Evolutionary conservation across 2,113 vertebrate species (phyloP), one percentile per base, ranked within the genome.

Genomic region (Pica pica): DNA sequence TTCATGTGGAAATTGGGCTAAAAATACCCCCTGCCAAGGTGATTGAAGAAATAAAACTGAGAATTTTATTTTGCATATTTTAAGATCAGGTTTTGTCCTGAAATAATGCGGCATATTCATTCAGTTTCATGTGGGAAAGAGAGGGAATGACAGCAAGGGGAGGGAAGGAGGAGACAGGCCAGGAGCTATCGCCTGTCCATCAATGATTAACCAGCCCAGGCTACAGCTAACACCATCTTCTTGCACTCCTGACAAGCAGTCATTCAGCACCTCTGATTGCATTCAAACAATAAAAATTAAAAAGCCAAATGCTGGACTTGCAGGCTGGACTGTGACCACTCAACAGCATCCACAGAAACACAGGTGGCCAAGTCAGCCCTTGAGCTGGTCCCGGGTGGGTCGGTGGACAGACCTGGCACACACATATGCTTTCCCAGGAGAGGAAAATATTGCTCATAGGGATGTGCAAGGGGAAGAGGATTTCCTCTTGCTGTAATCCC

Each of bases 1-100:
- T 95, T 95, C 93, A 96, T 92, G 79, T 87, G 88, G 49, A 96
- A 95, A 96, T 92, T 3, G 57, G 80, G 52, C 80, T 93, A 96
- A 96, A 96, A 96, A 95, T 90, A 96, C 73, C 79, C 88, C 79
- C 68, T 83, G 73, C 90, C 93, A 96, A 95, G 90, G 90, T 93
- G 90, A 96, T 60, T 78, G 86, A 71, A 95, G 86, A 78, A 83
- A 90, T 64, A 78, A 83, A 94, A 88, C 30, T 20, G 47, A 92
- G 92, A 96, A 95, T 69, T 96, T 95, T 90, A 81, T 87, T 97
- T 87, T 92, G 76, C 85, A 93, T 92, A 92, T 92, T 87, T 95
- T 93, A 81, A 93, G 83, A 94, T 68, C 52, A 47, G 31, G 37
- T 75, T 94, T 88, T 87, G 67, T 89, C 64, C 80, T 81, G 86